Percentiles rank a stretch among this genome's conserved stretches.
phyloP scores from a whole-genome alignment of 2,797 vertebrate species.

The Sebastes baramenuke region DNA sequence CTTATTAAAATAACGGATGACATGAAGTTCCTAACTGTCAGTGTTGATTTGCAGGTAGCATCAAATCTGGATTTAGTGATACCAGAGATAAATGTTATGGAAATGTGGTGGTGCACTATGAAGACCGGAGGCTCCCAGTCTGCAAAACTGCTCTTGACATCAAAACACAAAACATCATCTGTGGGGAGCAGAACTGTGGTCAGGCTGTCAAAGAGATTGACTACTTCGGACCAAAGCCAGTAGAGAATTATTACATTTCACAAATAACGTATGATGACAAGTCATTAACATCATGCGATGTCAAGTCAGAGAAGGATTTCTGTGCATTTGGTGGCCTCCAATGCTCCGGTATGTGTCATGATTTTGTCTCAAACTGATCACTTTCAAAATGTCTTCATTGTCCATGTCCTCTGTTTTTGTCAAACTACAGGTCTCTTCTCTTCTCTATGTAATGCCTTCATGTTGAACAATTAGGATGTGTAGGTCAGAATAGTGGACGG shows the following conservation, averaged over 20 bases:
- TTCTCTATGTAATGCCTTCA: background rate
- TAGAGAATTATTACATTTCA: accelerated
- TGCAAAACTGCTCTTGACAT: accelerated
- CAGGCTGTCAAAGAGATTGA: accelerated
- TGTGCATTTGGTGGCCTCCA: background rate
- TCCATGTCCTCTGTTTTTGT: background rate
- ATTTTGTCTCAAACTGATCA: background rate
- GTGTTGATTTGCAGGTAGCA: conserved; percentile 55
- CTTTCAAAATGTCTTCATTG: background rate
- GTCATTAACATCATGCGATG: background rate
- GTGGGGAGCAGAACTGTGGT: conserved; percentile 54
- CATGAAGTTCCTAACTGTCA: background rate
- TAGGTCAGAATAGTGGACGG: background rate
- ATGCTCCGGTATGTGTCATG: conserved; percentile 53
- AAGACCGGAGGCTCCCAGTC: background rate
- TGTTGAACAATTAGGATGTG: background rate
- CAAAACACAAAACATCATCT: conserved; percentile 12
- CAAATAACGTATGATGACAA: accelerated
- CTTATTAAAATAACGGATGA: background rate
- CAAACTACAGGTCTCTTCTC: background rate
- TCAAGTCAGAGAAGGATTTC: accelerated
- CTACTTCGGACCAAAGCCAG: background rate
- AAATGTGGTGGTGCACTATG: conserved; percentile 30
- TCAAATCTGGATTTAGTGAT: background rate
- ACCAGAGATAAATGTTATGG: conserved; percentile 64